Conservation (phyloP, 30 jellyfish, hydroid and myxozoan species). For the Hydra vulgaris region DNA sequence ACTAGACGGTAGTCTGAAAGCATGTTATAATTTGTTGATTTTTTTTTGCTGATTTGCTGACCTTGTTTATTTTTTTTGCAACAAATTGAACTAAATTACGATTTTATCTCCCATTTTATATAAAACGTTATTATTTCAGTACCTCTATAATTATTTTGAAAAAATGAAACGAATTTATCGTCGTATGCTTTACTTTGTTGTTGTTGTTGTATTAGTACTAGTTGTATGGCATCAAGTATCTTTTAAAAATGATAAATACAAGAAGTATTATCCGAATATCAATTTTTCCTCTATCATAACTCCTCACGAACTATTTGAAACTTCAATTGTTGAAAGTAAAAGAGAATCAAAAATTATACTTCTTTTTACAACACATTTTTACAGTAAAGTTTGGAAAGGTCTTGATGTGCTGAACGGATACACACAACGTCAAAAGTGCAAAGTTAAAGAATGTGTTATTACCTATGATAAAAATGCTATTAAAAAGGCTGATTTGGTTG, state of each 20-base stretch:
- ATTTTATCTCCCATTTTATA: too few species aligned
- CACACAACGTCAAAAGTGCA: slow-evolving; percentile 48
- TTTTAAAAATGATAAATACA: not conserved
- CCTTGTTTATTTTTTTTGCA: too few species aligned
- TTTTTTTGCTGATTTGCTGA: too few species aligned
- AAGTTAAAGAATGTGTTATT: slow-evolving; percentile 43
- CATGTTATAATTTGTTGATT: too few species aligned
- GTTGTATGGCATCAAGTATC: not conserved
- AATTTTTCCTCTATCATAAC: slow-evolving; percentile 18
- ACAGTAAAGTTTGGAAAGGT: slow-evolving; percentile 69
- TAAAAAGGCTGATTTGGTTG: slow-evolving; percentile 64
- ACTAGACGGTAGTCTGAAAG: too few species aligned
- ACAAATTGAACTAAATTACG: too few species aligned
- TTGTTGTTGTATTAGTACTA: not conserved
- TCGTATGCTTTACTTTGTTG: not conserved
- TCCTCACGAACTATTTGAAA: slow-evolving; percentile 4
- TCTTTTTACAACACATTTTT: slow-evolving; percentile 66
- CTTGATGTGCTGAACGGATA: slow-evolving; percentile 33
- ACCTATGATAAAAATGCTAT: slow-evolving; percentile 56
- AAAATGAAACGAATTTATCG: not conserved
- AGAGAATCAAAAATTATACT: slow-evolving; percentile 38
- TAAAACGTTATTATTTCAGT: too few species aligned
- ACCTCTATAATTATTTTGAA: too few species aligned
- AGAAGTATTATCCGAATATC: slow-evolving; percentile 14
- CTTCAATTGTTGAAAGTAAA: slow-evolving; percentile 1